Evolutionary conservation across 53 echinoderm and acorn worm species (phyloP).

Genomic region (Arbacia lixula): DNA sequence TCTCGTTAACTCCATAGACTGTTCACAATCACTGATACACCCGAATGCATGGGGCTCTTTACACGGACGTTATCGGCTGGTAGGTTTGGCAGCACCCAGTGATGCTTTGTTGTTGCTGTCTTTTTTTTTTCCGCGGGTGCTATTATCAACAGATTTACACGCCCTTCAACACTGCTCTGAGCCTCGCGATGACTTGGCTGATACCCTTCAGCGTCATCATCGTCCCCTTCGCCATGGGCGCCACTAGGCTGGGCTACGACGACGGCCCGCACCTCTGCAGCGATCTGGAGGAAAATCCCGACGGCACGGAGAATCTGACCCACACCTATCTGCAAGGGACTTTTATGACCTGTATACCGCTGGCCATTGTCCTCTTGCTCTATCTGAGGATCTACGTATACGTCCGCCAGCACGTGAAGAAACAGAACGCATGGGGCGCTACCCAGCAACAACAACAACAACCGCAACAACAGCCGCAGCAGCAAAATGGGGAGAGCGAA

Average conservation of each 20-base stretch:
- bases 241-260: slow-evolving; percentile 37
- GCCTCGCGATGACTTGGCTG: slow-evolving; percentile 7
- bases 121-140: too few relatives aligned
- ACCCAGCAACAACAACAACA: neutral
- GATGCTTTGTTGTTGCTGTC: too few relatives aligned
- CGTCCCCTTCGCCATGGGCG: slow-evolving; percentile 1
- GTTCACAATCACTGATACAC: too few relatives aligned
- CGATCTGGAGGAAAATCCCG: slow-evolving; percentile 30
- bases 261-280: slow-evolving; percentile 22
- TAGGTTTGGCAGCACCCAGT: too few relatives aligned
- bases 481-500: neutral
- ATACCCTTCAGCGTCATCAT: slow-evolving; percentile 52
- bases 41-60: too few relatives aligned
- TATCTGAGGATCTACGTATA: slow-evolving; percentile 19
- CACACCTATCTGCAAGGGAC: slow-evolving; percentile 25
- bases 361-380: slow-evolving; percentile 12
- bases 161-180: neutral
- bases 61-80: too few relatives aligned
- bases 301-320: slow-evolving; percentile 7
- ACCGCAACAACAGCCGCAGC: too few relatives aligned
- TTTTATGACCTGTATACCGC: slow-evolving; percentile 10
- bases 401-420: slow-evolving; percentile 9
- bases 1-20: too few relatives aligned
- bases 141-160: slow-evolving; percentile 44
- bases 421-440: neutral